A percentile compares a stretch with the other conserved stretches of the same genome.
phyloP scores from a whole-genome alignment of 64 coral and sea anemone genomes.

The Acropora yongei region DNA sequence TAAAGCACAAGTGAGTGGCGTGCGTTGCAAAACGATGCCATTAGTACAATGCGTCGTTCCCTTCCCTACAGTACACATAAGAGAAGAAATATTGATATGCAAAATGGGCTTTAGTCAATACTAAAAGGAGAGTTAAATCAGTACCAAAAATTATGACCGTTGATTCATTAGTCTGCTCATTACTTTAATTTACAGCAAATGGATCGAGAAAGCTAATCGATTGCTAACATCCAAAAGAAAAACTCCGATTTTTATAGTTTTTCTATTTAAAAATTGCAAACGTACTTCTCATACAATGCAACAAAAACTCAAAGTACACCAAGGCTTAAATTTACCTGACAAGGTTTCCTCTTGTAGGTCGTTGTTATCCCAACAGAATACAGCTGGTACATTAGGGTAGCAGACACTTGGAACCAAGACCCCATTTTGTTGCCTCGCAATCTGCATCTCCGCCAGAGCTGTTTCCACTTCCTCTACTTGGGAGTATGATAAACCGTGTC shows the following conservation, averaged over 20 bases:
- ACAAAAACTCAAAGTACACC: too few relatives aligned
- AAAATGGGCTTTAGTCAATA: too few relatives aligned
- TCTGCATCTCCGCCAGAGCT: not conserved
- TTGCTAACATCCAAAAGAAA: too few relatives aligned
- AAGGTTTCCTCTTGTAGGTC: constrained; percentile 70
- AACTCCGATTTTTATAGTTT: not conserved
- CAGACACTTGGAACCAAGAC: constrained; percentile 4
- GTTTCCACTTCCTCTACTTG: constrained; percentile 28
- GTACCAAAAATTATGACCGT: too few relatives aligned
- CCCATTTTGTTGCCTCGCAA: not conserved
- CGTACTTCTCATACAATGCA: constrained; percentile 31
- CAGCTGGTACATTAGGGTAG: constrained; percentile 18
- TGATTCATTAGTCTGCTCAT: too few relatives aligned
- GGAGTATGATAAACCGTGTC: constrained; percentile 53
- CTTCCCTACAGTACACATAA: too few relatives aligned
- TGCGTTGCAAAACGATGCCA: constrained; percentile 64
- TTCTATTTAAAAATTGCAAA: not conserved
- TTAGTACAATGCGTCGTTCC: constrained; percentile 33
- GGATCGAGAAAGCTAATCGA: too few relatives aligned
- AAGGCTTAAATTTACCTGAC: constrained; percentile 50
- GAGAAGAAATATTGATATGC: too few relatives aligned
- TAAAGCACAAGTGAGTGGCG: constrained; percentile 22
- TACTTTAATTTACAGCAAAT: too few relatives aligned
- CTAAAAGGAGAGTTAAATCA: too few relatives aligned
- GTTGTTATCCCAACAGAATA: constrained; percentile 77